A percentile compares a stretch with the other conserved stretches of the same genome.
Evolutionary conservation across 35 echinoderm and acorn worm genomes (phyloP).

Genomic region (Apostichopus californicus): DNA sequence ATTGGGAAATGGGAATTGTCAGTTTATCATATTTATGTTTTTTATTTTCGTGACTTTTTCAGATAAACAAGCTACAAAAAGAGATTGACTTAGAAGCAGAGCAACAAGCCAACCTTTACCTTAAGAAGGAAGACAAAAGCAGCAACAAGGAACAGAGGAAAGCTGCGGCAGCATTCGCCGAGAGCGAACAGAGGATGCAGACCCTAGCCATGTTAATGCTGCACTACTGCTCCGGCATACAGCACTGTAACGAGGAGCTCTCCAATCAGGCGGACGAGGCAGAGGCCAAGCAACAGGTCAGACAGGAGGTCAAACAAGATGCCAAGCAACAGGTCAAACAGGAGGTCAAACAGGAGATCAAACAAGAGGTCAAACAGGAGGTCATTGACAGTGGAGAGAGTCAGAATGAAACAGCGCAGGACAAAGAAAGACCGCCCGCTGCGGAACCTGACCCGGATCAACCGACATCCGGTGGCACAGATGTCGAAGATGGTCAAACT

Average conservation of each 20-base stretch:
- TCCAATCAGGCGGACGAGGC: constrained; percentile 31
- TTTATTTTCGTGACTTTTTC: background rate
- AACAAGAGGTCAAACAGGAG: background rate
- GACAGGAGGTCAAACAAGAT: background rate
- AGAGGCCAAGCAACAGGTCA: background rate
- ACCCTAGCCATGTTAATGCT: constrained; percentile 91
- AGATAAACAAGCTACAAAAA: constrained; percentile 91
- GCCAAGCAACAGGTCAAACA: background rate
- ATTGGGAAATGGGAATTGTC: no score
- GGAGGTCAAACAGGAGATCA: no score
- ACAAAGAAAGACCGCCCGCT: background rate
- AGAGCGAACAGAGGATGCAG: constrained; percentile 94
- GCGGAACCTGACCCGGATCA: background rate
- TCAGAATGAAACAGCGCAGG: background rate
- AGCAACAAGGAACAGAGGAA: constrained; percentile 37
- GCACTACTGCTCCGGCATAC: constrained; percentile 96
- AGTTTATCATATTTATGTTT: background rate
- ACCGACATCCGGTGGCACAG: background rate
- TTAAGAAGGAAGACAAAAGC: constrained; percentile 68
- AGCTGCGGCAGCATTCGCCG: constrained; percentile 42
- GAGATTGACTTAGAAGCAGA: constrained; percentile 96
- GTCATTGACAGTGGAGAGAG: background rate
- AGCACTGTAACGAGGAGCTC: constrained; percentile 86
- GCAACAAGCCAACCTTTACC: constrained; percentile 60
- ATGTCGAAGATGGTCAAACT: background rate